phyloP scores from a whole-genome alignment of 2,888 invertebrate species.

The Aleiodes testaceus region DNA sequence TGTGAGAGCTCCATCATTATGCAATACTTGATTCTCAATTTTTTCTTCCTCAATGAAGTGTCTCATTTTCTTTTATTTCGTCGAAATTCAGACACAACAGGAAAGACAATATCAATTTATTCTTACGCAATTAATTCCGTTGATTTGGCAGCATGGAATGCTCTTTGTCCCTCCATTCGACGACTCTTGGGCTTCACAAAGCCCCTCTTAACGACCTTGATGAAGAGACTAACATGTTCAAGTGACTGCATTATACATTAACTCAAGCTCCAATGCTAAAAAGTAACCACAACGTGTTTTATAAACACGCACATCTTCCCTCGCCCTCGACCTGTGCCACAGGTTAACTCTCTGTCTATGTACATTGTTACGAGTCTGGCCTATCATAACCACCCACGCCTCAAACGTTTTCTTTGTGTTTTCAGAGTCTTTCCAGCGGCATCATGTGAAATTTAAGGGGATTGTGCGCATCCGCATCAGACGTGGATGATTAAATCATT shows the following conservation, averaged over 20 bases:
- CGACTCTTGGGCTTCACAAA: slow-evolving; percentile 34
- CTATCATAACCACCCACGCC: slow-evolving; percentile 57
- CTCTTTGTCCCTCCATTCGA: slow-evolving; percentile 64
- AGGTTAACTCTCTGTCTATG: slow-evolving; percentile 34
- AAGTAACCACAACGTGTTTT: slow-evolving; percentile 30
- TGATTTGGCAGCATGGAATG: slow-evolving; percentile 60
- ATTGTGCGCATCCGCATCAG: slow-evolving; percentile 30
- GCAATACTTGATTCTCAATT: slow-evolving; percentile 4
- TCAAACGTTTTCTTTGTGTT: slow-evolving; percentile 47
- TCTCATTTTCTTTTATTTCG: slow-evolving; percentile 10
- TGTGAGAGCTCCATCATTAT: slow-evolving; percentile 23
- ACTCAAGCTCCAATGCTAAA: slow-evolving; percentile 25
- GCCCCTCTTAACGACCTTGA: slow-evolving; percentile 51
- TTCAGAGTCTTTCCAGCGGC: slow-evolving; percentile 17
- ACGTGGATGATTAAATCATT: too few relatives aligned
- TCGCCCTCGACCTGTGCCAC: slow-evolving; percentile 26
- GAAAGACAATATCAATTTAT: slow-evolving; percentile 65
- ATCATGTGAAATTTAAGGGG: background rate
- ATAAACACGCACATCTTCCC: slow-evolving; percentile 33
- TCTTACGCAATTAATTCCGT: slow-evolving; percentile 63
- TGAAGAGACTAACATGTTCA: slow-evolving; percentile 35
- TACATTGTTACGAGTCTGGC: slow-evolving; percentile 41
- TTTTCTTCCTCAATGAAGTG: too few relatives aligned
- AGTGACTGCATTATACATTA: slow-evolving; percentile 39
- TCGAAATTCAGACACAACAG: slow-evolving; percentile 3